phyloP scores from a whole-genome alignment of 92 coral and sea anemone genomes.

The Actinostola sp. region DNA sequence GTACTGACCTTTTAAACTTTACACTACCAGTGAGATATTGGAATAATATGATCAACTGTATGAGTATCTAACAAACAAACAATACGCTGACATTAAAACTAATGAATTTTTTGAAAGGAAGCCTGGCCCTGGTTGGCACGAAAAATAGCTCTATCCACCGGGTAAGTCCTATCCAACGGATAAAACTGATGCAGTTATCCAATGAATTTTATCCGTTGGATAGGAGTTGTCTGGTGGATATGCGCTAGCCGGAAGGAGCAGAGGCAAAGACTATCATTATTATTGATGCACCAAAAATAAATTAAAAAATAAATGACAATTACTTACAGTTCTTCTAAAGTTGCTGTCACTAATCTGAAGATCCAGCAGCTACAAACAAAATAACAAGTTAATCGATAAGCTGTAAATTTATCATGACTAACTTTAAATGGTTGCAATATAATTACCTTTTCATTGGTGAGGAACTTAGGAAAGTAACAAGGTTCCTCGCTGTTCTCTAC shows the following conservation, averaged over 20 bases:
- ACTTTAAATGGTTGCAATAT: neutral
- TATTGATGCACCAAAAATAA: no score
- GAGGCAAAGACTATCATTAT: no score
- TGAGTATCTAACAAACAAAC: conserved; percentile 66
- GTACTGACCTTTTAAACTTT: conserved; percentile 81
- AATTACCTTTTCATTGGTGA: conserved; percentile 91
- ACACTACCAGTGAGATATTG: conserved; percentile 91
- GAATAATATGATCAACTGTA: conserved; percentile 83
- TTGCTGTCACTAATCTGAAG: conserved; percentile 94
- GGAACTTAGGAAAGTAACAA: conserved; percentile 90
- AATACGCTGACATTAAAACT: neutral
- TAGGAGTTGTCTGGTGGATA: no score
- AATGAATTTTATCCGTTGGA: no score
- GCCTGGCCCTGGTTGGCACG: no score
- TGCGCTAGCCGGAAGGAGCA: no score
- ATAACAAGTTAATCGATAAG: neutral
- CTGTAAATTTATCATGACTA: no score
- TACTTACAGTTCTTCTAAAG: conserved; percentile 94
- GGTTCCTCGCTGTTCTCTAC: conserved; percentile 43
- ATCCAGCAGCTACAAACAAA: conserved; percentile 75
- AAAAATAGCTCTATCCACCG: no score
- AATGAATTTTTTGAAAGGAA: no score
- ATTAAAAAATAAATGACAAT: no score
- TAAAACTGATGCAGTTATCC: no score
- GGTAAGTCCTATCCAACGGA: no score